Conservation (phyloP, 2,113 vertebrate genomes). For the Nyctibius bracteatus region DNA sequence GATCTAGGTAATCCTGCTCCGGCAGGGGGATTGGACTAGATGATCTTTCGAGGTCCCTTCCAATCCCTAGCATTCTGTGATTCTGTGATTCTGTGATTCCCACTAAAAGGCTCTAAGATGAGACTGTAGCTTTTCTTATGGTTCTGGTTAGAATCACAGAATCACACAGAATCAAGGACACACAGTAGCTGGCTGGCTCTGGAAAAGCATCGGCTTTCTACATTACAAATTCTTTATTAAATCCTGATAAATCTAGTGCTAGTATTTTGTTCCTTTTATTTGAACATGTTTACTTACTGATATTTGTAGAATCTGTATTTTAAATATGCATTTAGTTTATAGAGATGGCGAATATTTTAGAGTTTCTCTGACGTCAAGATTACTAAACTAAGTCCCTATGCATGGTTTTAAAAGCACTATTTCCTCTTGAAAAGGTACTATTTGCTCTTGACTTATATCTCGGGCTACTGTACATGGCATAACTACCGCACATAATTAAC, state of each 20-base stretch:
- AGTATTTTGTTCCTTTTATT: not conserved
- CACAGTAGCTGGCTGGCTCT: fast-evolving
- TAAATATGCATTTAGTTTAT: not conserved
- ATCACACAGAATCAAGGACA: too few species aligned
- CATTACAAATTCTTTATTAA: not conserved
- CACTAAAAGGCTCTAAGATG: not conserved
- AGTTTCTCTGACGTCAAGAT: not conserved
- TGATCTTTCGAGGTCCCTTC: too few species aligned
- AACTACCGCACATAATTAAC: not conserved
- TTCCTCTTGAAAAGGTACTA: not conserved
- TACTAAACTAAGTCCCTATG: not conserved
- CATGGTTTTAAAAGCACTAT: not conserved
- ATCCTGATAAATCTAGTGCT: not conserved
- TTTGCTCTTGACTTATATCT: not conserved
- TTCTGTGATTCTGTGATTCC: too few species aligned
- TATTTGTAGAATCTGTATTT: not conserved
- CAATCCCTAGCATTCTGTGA: too few species aligned
- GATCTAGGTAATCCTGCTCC: too few species aligned
- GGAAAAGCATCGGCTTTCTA: not conserved
- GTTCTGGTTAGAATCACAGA: not conserved
- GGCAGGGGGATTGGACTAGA: too few species aligned
- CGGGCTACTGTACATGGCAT: not conserved
- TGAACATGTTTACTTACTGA: not conserved
- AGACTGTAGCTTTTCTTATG: not conserved
- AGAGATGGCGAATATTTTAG: not conserved